phyloP scores from a whole-genome alignment of 1,140 invertebrate genomes.

The Drosophila micromelanica region DNA sequence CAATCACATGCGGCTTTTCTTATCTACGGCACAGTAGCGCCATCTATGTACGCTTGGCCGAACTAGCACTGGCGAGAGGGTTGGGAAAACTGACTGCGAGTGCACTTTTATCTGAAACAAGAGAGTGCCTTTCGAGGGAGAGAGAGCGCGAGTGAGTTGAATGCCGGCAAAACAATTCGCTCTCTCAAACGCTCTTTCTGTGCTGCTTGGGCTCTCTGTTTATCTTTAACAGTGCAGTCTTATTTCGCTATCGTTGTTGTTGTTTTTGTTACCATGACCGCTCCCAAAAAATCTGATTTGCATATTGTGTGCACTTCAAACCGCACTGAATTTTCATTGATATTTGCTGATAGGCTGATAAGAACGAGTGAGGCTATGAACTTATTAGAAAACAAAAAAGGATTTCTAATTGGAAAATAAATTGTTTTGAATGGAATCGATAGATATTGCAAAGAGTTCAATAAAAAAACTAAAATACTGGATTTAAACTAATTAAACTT shows the following conservation, averaged over 20 bases:
- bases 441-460: neutral
- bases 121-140: conserved; percentile 6
- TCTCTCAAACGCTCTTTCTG: conserved; percentile 10
- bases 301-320: conserved; percentile 44
- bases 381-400: neutral
- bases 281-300: conserved; percentile 72
- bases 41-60: conserved; percentile 53
- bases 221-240: conserved; percentile 67
- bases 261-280: conserved; percentile 52
- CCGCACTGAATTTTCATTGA: conserved; percentile 19
- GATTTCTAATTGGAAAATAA: neutral
- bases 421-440: neutral
- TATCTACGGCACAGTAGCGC: conserved; percentile 46
- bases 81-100: conserved; percentile 26
- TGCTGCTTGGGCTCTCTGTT: conserved; percentile 58
- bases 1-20: conserved; percentile 41
- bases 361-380: conserved; percentile 14
- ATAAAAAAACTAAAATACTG: too few species aligned
- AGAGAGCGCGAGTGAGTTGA: conserved; percentile 21
- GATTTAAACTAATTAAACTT: neutral
- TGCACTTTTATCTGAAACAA: conserved; percentile 45
- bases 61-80: conserved; percentile 40
- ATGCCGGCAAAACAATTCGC: conserved; percentile 30
- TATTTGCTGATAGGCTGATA: conserved; percentile 48
- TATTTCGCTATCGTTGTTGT: conserved; percentile 20